These are phyloP conservation scores for Microtus pennsylvanicus DNA, from an alignment of 2,113 vertebrate species.

Conservation along the genomic window DNA sequence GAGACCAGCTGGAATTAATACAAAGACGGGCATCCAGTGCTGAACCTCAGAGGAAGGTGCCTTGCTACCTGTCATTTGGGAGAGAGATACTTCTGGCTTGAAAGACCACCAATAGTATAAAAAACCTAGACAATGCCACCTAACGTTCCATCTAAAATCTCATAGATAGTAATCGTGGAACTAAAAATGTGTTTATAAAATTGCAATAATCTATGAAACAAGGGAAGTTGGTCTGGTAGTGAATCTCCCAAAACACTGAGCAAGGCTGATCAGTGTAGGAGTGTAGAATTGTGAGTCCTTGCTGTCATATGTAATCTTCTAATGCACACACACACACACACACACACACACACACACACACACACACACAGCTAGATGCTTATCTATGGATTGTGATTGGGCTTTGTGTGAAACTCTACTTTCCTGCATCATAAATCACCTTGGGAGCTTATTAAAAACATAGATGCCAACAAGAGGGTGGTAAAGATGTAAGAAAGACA, in stretches of 20 bases:
- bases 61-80: neutral
- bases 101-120: neutral
- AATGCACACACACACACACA: neutral
- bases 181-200: neutral
- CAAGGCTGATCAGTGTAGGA: neutral
- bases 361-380: too few species aligned
- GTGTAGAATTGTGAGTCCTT: neutral
- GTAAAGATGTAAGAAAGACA: neutral
- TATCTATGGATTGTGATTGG: neutral
- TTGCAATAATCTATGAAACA: neutral
- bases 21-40: neutral
- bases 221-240: neutral
- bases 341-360: too few species aligned
- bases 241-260: neutral
- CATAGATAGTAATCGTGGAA: neutral
- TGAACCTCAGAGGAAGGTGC: neutral
- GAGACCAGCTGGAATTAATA: neutral
- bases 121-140: neutral
- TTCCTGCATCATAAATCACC: neutral
- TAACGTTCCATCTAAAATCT: constrained; percentile 8
- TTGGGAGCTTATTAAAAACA: neutral
- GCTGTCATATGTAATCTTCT: neutral
- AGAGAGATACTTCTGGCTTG: neutral
- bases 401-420: neutral
- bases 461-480: neutral